A percentile compares a stretch with the other conserved stretches of the same genome.
Conservation (phyloP, 2,797 vertebrate genomes). For the Sebastes matsubarae region DNA sequence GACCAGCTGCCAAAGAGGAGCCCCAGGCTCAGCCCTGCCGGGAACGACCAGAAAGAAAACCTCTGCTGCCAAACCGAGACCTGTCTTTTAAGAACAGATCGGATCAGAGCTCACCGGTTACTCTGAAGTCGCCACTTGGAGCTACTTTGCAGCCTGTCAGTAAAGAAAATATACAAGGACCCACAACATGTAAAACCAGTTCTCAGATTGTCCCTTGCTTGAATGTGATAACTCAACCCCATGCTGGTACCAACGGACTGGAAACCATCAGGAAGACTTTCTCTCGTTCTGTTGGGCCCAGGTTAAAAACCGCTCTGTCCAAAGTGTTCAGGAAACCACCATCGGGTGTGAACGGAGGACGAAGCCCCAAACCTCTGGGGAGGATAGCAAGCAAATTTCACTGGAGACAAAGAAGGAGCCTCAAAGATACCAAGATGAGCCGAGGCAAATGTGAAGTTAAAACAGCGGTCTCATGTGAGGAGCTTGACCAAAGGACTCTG, state of each 20-base stretch:
- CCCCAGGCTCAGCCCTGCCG: slow-evolving; percentile 32
- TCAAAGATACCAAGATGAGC: slow-evolving; percentile 55
- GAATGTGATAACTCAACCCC: slow-evolving; percentile 47
- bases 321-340: slow-evolving; percentile 81
- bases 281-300: slow-evolving; percentile 70
- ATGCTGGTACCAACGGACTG: slow-evolving; percentile 57
- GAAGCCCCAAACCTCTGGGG: slow-evolving; percentile 68
- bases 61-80: slow-evolving; percentile 68
- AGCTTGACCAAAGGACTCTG: slow-evolving; percentile 76
- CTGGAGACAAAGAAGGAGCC: slow-evolving; percentile 55
- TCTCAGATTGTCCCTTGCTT: slow-evolving; percentile 37
- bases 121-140: slow-evolving; percentile 52
- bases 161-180: slow-evolving; percentile 63
- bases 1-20: slow-evolving; percentile 38
- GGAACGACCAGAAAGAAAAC: slow-evolving; percentile 70
- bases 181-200: slow-evolving; percentile 69
- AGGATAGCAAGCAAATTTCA: slow-evolving; percentile 60
- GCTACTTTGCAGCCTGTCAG: slow-evolving; percentile 37
- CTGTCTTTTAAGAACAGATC: slow-evolving; percentile 68
- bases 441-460: slow-evolving; percentile 69
- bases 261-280: slow-evolving; percentile 66
- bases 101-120: slow-evolving; percentile 26
- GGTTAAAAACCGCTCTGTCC: slow-evolving; percentile 76
- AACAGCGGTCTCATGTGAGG: slow-evolving; percentile 83
- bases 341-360: slow-evolving; percentile 55